Conservation (phyloP, 2,888 invertebrate species). For the Cataglyphis altisquamis region DNA sequence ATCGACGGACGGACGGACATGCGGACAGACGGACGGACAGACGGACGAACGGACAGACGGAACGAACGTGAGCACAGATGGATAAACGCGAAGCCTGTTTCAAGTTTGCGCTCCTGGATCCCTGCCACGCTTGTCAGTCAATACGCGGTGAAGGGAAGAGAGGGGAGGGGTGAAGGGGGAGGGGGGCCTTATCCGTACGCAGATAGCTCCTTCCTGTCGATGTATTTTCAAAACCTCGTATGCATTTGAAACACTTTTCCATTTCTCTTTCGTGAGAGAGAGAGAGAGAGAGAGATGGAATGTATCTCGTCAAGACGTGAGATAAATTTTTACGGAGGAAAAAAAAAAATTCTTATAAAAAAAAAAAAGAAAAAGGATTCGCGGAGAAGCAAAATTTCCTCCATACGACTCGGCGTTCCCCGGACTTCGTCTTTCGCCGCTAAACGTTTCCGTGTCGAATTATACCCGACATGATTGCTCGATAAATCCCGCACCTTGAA, state of each 20-base stretch:
- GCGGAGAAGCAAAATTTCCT: not conserved
- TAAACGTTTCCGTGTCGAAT: conserved; percentile 45
- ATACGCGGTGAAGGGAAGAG: conserved; percentile 46
- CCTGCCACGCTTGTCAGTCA: conserved; percentile 78
- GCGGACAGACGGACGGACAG: conserved; percentile 56
- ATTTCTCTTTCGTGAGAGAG: not conserved
- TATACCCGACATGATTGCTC: conserved; percentile 43
- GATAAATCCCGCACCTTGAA: conserved; percentile 49
- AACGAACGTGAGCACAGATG: conserved; percentile 74
- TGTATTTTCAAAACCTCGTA: conserved; percentile 54
- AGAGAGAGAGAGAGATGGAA: not conserved
- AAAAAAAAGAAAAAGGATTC: not conserved
- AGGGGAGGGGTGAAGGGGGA: not conserved
- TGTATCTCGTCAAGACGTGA: not conserved
- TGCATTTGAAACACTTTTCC: not conserved
- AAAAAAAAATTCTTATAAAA: not conserved
- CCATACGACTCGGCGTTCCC: not conserved
- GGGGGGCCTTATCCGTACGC: conserved; percentile 73
- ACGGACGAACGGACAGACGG: conserved; percentile 71
- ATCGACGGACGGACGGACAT: conserved; percentile 66
- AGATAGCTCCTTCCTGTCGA: conserved; percentile 50
- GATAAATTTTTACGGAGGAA: not conserved
- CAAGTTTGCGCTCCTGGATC: conserved; percentile 70
- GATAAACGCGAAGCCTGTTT: conserved; percentile 68
- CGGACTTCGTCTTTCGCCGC: not conserved